These are phyloP conservation scores for Vulpes vulpes DNA, from an alignment of 2,113 vertebrate species.

Conservation along the genomic window DNA sequence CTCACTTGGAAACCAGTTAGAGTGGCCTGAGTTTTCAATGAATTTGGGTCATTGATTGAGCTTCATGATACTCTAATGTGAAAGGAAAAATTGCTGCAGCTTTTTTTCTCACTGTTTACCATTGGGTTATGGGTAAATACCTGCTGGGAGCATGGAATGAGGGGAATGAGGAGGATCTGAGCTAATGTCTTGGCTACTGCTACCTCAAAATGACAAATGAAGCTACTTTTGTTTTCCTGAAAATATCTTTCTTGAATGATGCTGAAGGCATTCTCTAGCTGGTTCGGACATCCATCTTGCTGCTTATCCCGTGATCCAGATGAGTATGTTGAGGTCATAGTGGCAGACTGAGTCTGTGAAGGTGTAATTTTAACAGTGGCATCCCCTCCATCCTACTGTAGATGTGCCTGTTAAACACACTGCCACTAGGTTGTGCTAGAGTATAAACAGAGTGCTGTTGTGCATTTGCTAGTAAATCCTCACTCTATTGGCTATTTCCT, in stretches of 20 bases:
- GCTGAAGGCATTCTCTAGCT: neutral
- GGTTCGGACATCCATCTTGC: neutral
- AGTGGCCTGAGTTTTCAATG: neutral
- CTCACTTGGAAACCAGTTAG: neutral
- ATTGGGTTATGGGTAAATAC: neutral
- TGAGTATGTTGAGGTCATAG: neutral
- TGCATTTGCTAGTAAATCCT: neutral
- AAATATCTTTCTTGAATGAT: neutral
- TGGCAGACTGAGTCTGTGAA: neutral
- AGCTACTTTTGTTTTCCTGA: neutral
- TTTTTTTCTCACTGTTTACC: neutral
- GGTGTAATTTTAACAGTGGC: neutral
- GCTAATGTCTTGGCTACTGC: neutral
- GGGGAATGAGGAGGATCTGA: neutral
- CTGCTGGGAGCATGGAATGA: neutral
- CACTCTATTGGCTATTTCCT: neutral
- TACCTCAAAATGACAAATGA: neutral
- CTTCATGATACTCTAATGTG: neutral
- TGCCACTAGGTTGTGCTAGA: slow-evolving; percentile 75
- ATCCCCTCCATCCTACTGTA: neutral
- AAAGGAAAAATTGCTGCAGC: neutral
- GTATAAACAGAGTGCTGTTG: neutral
- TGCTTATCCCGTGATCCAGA: neutral
- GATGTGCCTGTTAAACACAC: neutral
- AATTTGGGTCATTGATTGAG: neutral